A percentile compares a stretch with the other conserved stretches of the same genome.
phyloP scores from a whole-genome alignment of 1,140 invertebrate genomes.

The Diachasma alloeum region DNA sequence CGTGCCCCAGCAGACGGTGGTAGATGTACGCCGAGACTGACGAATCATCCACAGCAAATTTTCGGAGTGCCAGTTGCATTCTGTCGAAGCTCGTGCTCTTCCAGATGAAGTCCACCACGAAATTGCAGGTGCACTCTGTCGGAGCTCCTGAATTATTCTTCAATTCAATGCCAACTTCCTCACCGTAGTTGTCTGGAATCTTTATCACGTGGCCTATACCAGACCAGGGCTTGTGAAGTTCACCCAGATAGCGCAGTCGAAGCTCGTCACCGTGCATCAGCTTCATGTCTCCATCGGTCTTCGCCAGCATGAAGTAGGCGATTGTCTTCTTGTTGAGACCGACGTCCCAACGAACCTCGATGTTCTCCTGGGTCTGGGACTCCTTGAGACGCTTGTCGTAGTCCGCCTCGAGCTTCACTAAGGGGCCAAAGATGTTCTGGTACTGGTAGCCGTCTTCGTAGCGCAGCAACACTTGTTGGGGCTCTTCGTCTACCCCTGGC shows the following conservation, averaged over 20 bases:
- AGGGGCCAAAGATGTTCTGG: conserved; percentile 96
- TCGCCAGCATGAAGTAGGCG: conserved; percentile 97
- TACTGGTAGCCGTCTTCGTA: conserved; percentile 99
- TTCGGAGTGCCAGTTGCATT: conserved; percentile 94
- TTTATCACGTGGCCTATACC: conserved; percentile 98
- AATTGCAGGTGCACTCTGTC: conserved; percentile 92
- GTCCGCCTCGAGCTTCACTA: conserved; percentile 97
- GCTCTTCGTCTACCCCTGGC: conserved; percentile 96
- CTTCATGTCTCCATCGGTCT: conserved; percentile 98
- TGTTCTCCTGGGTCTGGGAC: conserved; percentile 98
- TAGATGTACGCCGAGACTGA: conserved; percentile 99
- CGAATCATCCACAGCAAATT: conserved; percentile 95
- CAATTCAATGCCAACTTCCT: conserved; percentile 97
- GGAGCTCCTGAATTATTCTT: conserved; percentile 91
- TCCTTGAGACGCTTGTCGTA: conserved; percentile 99
- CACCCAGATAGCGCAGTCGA: conserved; percentile 91
- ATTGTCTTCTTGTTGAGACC: conserved; percentile 98
- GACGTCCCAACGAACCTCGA: conserved; percentile 98
- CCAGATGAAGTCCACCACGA: conserved; percentile 99
- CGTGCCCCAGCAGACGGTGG: conserved; percentile 94
- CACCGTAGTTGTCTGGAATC: conserved; percentile 98
- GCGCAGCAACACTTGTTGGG: conserved; percentile 89
- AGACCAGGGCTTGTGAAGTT: conserved; percentile 92
- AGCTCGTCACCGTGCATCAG: conserved; percentile 99
- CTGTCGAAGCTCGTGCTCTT: conserved; percentile 99